These are phyloP conservation scores for Rousettus madagascariensis DNA, from an alignment of 2,797 vertebrate genomes.

Conservation along the genomic window DNA sequence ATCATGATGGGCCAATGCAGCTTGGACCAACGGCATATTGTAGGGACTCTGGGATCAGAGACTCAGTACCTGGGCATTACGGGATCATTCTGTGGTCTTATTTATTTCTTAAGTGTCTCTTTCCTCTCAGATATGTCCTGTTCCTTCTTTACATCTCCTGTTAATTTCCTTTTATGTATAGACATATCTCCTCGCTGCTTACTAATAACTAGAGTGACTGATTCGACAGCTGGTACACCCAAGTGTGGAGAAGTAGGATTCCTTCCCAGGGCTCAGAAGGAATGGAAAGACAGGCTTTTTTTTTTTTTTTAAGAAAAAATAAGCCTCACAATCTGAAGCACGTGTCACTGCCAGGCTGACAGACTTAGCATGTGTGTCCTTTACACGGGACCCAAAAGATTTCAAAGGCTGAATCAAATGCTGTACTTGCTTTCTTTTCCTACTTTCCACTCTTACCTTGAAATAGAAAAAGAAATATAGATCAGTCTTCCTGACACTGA, in stretches of 20 bases:
- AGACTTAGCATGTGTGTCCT: conserved; percentile 22
- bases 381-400: conserved; percentile 50
- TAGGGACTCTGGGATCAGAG: not conserved
- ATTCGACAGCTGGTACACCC: conserved; percentile 46
- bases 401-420: conserved; percentile 24
- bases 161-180: conserved; percentile 55
- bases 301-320: not conserved
- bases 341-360: not conserved
- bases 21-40: not conserved
- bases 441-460: not conserved
- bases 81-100: conserved; percentile 9
- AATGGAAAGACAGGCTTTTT: conserved; percentile 20
- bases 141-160: conserved; percentile 24
- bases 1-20: not conserved
- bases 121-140: not conserved
- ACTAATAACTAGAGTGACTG: not conserved
- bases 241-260: conserved; percentile 32
- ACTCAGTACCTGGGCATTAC: not conserved
- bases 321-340: conserved; percentile 29
- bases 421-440: not conserved
- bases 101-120: conserved; percentile 14
- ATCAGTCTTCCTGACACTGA: not conserved
- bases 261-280: conserved; percentile 22
- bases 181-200: conserved; percentile 14
- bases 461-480: not conserved